These are phyloP conservation scores for Trigoniulus corallinus DNA, from an alignment of 1,140 invertebrate genomes.

Conservation along the genomic window DNA sequence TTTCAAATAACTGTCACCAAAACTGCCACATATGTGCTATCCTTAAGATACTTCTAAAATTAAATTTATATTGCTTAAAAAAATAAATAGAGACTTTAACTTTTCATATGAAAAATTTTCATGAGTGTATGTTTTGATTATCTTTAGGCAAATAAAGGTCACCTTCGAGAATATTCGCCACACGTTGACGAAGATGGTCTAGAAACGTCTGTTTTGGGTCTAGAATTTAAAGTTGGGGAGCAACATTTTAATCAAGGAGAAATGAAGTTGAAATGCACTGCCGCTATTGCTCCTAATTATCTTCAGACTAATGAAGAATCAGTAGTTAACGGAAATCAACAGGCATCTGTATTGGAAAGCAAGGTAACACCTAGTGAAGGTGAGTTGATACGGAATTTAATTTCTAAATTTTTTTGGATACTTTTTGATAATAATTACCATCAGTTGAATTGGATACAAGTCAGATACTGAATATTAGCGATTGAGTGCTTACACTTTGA, in stretches of 20 bases:
- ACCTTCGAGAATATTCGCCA: neutral
- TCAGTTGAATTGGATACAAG: no score
- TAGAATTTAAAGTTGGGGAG: conserved; percentile 3
- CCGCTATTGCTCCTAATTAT: neutral
- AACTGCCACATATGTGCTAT: no score
- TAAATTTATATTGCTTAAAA: no score
- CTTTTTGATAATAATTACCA: no score
- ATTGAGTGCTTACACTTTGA: no score
- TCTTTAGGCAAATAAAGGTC: neutral
- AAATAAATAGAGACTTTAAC: no score
- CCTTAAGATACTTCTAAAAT: no score
- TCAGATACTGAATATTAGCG: no score
- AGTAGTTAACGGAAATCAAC: neutral
- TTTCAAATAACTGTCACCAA: no score
- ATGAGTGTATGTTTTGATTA: no score
- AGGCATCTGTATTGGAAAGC: neutral
- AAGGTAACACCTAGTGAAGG: neutral
- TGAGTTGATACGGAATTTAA: neutral
- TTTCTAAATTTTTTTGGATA: no score
- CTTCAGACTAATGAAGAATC: neutral
- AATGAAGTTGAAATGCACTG: neutral
- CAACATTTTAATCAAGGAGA: neutral
- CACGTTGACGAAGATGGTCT: neutral
- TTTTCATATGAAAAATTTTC: no score
- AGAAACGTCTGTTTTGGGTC: conserved; percentile 5